Base-by-base conservation (phyloP, 2,888 invertebrate genomes). In the Hyposoter dolosus region DNA sequence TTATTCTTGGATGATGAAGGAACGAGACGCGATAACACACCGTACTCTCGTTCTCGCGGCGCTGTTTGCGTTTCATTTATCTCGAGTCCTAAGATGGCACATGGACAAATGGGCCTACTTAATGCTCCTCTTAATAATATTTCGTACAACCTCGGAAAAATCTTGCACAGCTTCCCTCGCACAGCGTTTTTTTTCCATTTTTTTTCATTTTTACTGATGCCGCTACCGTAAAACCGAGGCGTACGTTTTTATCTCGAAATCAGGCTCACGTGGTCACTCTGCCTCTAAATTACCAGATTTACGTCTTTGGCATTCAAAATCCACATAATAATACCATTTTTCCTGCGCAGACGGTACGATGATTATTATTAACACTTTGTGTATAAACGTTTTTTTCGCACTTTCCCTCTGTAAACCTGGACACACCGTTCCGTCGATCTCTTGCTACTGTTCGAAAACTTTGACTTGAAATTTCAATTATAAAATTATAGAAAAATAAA, bases 11-110 rank as follows among this genome's bases (percentile, higher is more conserved):
- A 75, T 69, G 74, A 74, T 50, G 66, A 83, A 74, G 68, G 68
- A 69, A 83, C 15, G 74, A 68, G 74, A 75, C 56, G 77, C 69
- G 71, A 63, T 71, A 77, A 69, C 45, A n/a, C 60, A n/a, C 66
- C 71, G 35, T 47, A 17, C 32, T 40, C 10, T 65, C 47, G 15
- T 76, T 66, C 35, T 40, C 19, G 32, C 32, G 5, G 35, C 35
- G 40, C 32, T 66, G 66, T 63, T 45, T 47, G 76, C 47, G 12
- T 69, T 82, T 82, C 82, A 76, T 82, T 69, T 82, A 82, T 76
- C 76, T 82, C 45, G 35, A 56, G 23, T 35, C 50, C 17, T 63
- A 35, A 53, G 40, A 15, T 28, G 47, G n/a, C 28, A 43, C 74
- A 77, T 66, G 47, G 50, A 77, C 77, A 77, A 66, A 77, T 66